Evolutionary conservation across 2,888 invertebrate species (phyloP).

Genomic region (Margaritifera margaritifera): DNA sequence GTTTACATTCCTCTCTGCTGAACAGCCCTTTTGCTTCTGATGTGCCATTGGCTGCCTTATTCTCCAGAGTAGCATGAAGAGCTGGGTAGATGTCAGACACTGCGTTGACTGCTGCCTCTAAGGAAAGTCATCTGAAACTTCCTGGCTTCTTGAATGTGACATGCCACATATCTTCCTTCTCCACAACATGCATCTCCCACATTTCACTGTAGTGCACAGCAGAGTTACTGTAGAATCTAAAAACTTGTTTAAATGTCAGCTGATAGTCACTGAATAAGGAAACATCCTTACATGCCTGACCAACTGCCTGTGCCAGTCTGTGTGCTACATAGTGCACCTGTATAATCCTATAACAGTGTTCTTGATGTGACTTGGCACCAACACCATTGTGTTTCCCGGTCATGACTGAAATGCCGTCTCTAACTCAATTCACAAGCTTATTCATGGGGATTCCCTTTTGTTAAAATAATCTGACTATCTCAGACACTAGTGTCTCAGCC

Average conservation of each 20-base stretch:
- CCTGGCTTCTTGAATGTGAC: constrained; percentile 8
- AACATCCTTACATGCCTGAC: constrained; percentile 8
- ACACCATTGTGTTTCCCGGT: background rate
- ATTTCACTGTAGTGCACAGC: constrained; percentile 6
- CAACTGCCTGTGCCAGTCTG: constrained; percentile 9
- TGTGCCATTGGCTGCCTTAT: background rate
- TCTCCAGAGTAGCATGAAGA: background rate
- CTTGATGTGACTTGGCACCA: background rate
- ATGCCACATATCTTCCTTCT: constrained; percentile 2
- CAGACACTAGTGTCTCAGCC: too few relatives aligned
- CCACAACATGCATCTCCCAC: constrained; percentile 1
- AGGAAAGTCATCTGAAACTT: constrained; percentile 9
- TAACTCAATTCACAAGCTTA: background rate
- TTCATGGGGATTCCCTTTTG: too few relatives aligned
- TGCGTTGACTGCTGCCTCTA: too few relatives aligned
- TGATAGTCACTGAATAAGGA: constrained; percentile 4
- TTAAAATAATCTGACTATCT: too few relatives aligned
- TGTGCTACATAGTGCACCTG: constrained; percentile 13
- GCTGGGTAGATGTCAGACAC: constrained; percentile 6
- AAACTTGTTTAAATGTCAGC: constrained; percentile 1
- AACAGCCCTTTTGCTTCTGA: constrained; percentile 8
- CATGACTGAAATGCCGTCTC: constrained; percentile 6
- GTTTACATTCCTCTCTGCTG: too few relatives aligned
- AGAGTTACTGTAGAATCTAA: constrained; percentile 3
- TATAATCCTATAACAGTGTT: background rate